Evolutionary conservation across 2,797 vertebrate species (phyloP), one percentile per base, ranked within the genome.

Genomic region (Bryconaethiops microstoma): DNA sequence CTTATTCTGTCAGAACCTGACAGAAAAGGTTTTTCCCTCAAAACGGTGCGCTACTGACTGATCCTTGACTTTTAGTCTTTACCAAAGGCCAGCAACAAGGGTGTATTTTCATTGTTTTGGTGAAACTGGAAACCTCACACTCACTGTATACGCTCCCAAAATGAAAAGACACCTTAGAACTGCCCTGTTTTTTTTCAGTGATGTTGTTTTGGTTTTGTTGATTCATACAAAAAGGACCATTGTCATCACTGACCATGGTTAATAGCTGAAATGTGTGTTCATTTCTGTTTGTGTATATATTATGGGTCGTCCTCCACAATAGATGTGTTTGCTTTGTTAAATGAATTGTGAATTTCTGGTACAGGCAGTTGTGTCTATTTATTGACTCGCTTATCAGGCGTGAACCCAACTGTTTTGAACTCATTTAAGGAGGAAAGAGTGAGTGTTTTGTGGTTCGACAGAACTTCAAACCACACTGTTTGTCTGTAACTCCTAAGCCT

Each of bases 361-460:
- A 59, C 35, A 57, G 74, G 7, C 54, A 48, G 52, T 54, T 35
- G 40, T 10, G 76, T 79, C 75, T 76, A 45, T 68, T 81, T 76
- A 74, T 84, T 84, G 80, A 86, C 80, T 59, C 76, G 48, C 74
- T 82, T 88, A 83, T 48, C 74, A 54, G 45, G 40, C 29, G 10
- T 63, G 62, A 77, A 59, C 45, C 23, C 71, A 77, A 72, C 7
- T 19, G 7, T 72, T 73, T 60, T 52, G 50, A 42, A 60, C 80
- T 59, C 63, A 70, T 77, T 64, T 57, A 62, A 77, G 79, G 75
- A 84, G 75, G 84, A 78, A 86, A 72, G 74, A 69, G 83, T 80
- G 88, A 82, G 84, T 74, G 81, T 76, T 84, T 76, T 78, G 74
- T 80, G 57, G 74, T 79, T 74, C 77, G 73, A 70, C 50, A 78